Evolutionary conservation across 2,888 invertebrate genomes (phyloP).

Genomic region (Protonemura montana): DNA sequence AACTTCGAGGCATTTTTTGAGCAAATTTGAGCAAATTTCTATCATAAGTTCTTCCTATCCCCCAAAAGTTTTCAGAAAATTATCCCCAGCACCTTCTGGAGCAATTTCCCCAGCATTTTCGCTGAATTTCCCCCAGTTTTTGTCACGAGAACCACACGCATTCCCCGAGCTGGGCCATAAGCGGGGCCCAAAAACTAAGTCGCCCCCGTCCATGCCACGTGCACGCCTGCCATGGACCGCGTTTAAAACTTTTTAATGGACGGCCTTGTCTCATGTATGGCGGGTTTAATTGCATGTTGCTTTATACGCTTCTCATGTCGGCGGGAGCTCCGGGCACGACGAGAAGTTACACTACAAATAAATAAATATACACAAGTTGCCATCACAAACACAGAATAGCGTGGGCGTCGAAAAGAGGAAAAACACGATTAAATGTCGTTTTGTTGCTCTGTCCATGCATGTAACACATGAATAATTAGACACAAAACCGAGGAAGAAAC

Average conservation of each 20-base stretch:
- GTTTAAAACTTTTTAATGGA: constrained; percentile 12
- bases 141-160: neutral
- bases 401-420: neutral
- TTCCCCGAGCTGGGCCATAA: neutral
- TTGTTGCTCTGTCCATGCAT: neutral
- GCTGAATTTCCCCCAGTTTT: neutral
- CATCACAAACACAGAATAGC: neutral
- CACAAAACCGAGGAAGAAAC: too few species aligned
- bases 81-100: too few species aligned
- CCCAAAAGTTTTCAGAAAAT: too few species aligned
- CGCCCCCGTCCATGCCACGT: neutral
- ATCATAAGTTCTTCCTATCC: too few species aligned
- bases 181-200: neutral
- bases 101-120: neutral
- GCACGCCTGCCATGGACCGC: neutral
- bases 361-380: constrained; percentile 12
- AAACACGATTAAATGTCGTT: neutral
- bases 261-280: neutral
- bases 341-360: neutral
- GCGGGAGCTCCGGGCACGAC: neutral
- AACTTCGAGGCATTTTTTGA: too few species aligned
- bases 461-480: neutral
- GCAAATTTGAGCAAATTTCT: too few species aligned
- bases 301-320: neutral
- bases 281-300: neutral